Base-by-base conservation (phyloP, 2,888 invertebrate species). In the Ceramica pisi region DNA sequence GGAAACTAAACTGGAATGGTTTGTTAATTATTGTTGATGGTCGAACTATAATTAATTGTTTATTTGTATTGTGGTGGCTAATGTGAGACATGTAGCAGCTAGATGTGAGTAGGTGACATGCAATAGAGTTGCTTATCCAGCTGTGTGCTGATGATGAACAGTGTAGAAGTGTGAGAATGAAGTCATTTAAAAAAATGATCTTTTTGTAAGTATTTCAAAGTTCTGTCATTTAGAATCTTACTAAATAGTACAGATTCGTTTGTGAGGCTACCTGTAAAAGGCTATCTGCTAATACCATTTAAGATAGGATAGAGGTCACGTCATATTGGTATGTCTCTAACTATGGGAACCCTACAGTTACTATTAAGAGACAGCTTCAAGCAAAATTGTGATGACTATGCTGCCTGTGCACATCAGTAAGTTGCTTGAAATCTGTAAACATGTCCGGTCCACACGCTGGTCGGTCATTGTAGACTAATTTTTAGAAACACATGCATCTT, bases 1-100 rank as follows among this genome's bases (percentile, higher is more conserved):
- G 8, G 38, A 59, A 50, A 26, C 48, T 67, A 59, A 64, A 55
- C 63, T 23, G 50, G 51, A 55, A 44, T 23, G 16, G 23, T n/a
- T 44, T 26, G 35, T 23, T 23, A 19, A 50, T 31, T 23, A 44
- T 44, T 44, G 19, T 38, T 21, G 4, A 26, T 73, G 8, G 7
- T 26, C 19, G 3, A 51, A 57, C 51, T 59, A 55, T n/a, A 14
- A 23, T 38, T 48, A 23, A 41, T 0, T 56, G 2, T 35, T 21
- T 38, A 31, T 10, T 31, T 1, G 21, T 38, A 57, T 38, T 16
- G 57, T 38, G 21, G 8, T 10, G 1, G 14, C 23, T 8, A 10
- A 31, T 9, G 1, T 9, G 19, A 8, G 26, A 7, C 1, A n/a
- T 9, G 10, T n/a, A 56, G 5, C n/a, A 35, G 31, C 55, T 55